Conservation (phyloP, 2,888 invertebrate species). For the Anarsia innoxiella region DNA sequence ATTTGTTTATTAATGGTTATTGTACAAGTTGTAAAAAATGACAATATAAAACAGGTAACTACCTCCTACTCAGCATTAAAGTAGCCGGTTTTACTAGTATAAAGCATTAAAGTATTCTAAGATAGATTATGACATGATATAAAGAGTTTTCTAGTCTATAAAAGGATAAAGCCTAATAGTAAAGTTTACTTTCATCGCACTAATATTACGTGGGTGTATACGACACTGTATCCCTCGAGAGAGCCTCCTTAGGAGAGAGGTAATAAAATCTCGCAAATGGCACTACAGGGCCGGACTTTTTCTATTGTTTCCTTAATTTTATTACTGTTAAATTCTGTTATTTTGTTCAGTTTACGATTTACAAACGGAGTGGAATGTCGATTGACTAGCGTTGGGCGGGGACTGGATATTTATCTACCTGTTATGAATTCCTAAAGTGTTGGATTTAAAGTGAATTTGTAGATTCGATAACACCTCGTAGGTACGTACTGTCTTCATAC, state of each 20-base stretch:
- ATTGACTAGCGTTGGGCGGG: too few species aligned
- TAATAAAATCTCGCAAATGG: slow-evolving; percentile 15
- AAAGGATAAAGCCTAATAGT: slow-evolving; percentile 7
- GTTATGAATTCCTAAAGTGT: slow-evolving; percentile 24
- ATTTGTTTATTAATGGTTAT: too few species aligned
- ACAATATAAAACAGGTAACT: too few species aligned
- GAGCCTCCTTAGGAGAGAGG: slow-evolving; percentile 11
- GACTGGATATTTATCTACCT: slow-evolving; percentile 11
- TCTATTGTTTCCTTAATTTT: slow-evolving; percentile 14
- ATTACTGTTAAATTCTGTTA: slow-evolving; percentile 11
- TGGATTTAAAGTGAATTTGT: not conserved
- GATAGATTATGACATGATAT: not conserved
- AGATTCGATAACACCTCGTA: not conserved
- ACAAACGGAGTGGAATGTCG: not conserved
- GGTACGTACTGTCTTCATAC: not conserved
- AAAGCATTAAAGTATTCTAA: too few species aligned
- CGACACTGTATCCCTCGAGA: slow-evolving; percentile 3
- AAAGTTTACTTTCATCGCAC: slow-evolving; percentile 9
- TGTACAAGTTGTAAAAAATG: too few species aligned
- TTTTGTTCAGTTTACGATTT: slow-evolving; percentile 4
- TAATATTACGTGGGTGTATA: slow-evolving; percentile 7
- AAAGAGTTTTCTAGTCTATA: slow-evolving; percentile 5
- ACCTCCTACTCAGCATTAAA: too few species aligned
- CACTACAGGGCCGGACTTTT: slow-evolving; percentile 12
- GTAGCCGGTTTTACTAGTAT: too few species aligned